phyloP scores from a whole-genome alignment of 2,113 vertebrate genomes.

The Archocentrus centrarchus region DNA sequence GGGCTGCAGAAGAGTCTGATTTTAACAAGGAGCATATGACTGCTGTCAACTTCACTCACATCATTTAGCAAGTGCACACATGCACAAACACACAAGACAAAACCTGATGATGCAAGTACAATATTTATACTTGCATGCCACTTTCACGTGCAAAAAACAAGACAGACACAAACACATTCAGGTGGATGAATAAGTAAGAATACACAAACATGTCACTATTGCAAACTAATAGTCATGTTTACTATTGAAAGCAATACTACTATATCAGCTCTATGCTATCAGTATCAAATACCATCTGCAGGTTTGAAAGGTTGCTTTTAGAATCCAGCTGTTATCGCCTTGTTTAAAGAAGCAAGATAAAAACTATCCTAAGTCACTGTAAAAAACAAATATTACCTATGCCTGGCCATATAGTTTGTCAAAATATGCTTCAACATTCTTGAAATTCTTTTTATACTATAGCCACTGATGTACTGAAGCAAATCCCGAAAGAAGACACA shows the following conservation, averaged over 20 bases:
- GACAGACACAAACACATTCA: background rate
- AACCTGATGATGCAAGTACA: background rate
- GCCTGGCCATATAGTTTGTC: no score
- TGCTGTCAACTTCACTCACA: conserved; percentile 25
- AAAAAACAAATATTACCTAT: background rate
- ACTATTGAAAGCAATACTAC: background rate
- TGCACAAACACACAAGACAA: background rate
- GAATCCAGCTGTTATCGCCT: background rate
- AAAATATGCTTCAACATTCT: no score
- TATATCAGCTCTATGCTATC: background rate
- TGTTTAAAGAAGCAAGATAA: background rate
- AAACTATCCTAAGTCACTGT: background rate
- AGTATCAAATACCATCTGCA: background rate
- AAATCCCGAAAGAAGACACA: no score
- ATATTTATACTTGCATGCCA: background rate
- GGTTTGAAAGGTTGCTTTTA: background rate
- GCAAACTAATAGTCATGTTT: background rate
- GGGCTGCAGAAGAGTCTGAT: conserved; percentile 11
- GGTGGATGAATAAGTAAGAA: background rate
- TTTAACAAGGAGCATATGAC: conserved; percentile 24
- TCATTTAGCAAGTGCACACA: background rate
- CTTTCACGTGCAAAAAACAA: background rate
- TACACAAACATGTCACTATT: background rate
- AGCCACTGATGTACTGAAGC: background rate
- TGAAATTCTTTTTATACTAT: background rate